Evolutionary conservation across 1,140 invertebrate genomes (phyloP).

Genomic region (Archegozetes longisetosus): DNA sequence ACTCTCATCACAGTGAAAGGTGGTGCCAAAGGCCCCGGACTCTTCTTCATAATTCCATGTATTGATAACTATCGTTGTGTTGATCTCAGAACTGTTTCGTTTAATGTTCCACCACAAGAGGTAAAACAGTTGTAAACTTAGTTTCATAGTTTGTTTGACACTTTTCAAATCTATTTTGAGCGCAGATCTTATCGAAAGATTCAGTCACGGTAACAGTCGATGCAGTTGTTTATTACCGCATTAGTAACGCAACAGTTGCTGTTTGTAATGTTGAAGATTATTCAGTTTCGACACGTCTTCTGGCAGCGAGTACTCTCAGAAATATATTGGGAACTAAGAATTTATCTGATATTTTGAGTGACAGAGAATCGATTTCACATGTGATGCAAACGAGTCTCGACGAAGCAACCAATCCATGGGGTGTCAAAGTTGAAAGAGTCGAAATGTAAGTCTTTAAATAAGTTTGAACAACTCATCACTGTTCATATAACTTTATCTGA

Average conservation of each 20-base stretch:
- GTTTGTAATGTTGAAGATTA: conserved; percentile 95
- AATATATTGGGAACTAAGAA: conserved; percentile 66
- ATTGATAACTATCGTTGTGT: conserved; percentile 35
- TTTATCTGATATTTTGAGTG: conserved; percentile 71
- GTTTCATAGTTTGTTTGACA: background rate
- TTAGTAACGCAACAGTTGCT: conserved; percentile 83
- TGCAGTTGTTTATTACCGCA: conserved; percentile 47
- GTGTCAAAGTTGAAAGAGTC: conserved; percentile 45
- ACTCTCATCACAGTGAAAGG: conserved; percentile 11
- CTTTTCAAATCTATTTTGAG: background rate
- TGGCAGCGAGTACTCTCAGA: conserved; percentile 32
- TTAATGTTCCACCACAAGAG: conserved; percentile 42
- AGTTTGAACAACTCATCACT: conserved; percentile 27
- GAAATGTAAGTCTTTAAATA: conserved; percentile 33
- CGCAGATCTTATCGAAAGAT: conserved; percentile 57
- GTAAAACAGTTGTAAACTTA: background rate
- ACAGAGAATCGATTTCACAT: conserved; percentile 75
- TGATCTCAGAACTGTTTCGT: conserved; percentile 33
- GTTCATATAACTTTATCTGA: conserved; percentile 3
- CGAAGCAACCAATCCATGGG: conserved; percentile 43
- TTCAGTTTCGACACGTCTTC: conserved; percentile 53
- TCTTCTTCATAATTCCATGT: conserved; percentile 43
- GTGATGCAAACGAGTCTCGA: conserved; percentile 48
- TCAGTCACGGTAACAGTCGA: conserved; percentile 83
- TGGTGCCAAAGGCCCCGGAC: conserved; percentile 24